A percentile compares a stretch with the other conserved stretches of the same genome.
phyloP scores from a whole-genome alignment of 2,888 invertebrate genomes.

The Temnothorax ravouxi region DNA sequence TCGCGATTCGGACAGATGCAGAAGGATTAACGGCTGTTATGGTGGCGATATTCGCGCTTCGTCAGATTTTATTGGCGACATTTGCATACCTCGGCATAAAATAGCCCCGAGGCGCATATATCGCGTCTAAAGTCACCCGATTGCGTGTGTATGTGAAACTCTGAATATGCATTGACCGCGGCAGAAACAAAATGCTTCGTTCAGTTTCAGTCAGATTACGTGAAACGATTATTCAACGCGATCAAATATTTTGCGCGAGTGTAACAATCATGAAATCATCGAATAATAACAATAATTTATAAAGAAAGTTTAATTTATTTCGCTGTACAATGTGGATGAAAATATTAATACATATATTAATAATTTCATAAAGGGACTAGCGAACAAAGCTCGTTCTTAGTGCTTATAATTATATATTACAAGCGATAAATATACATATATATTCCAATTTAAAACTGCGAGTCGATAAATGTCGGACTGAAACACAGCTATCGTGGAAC shows the following conservation, averaged over 20 bases:
- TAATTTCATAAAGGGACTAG: neutral
- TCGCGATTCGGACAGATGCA: conserved; percentile 27
- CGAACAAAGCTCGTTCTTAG: no score
- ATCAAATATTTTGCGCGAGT: neutral
- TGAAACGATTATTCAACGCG: conserved; percentile 25
- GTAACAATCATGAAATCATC: conserved; percentile 2
- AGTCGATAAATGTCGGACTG: no score
- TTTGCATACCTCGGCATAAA: conserved; percentile 54
- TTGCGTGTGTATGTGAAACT: conserved; percentile 24
- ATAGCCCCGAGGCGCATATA: conserved; percentile 29
- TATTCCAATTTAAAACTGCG: no score
- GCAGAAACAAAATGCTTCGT: conserved; percentile 19
- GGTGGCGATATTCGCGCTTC: conserved; percentile 50
- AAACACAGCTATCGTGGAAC: no score
- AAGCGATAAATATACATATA: no score
- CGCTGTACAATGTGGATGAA: neutral
- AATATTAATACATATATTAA: conserved; percentile 2
- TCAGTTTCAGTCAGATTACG: conserved; percentile 29
- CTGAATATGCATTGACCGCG: conserved; percentile 17
- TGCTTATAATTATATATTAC: no score
- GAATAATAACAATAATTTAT: conserved; percentile 22
- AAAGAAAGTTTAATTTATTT: neutral
- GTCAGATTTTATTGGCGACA: conserved; percentile 62
- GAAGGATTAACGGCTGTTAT: conserved; percentile 58
- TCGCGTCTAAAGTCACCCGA: neutral